A percentile compares a stretch with the other conserved stretches of the same genome.
Evolutionary conservation across 2,888 invertebrate genomes (phyloP).

Genomic region (Epirrhoe tristata): DNA sequence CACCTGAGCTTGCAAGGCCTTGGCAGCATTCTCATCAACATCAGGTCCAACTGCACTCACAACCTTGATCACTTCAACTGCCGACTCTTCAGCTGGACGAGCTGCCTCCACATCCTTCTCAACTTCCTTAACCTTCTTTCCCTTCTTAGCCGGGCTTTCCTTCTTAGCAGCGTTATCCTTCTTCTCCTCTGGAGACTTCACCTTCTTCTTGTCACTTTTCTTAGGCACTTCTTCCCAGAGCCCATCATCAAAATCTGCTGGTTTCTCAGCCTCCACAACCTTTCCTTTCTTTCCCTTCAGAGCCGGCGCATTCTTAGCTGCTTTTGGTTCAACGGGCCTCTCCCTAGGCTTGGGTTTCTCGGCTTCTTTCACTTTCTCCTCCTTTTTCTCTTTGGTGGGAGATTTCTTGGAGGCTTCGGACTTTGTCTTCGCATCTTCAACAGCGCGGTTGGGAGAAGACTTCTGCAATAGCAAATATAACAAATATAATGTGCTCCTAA

Average conservation of each 20-base stretch:
- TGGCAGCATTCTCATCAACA: constrained; percentile 73
- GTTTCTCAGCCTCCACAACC: constrained; percentile 86
- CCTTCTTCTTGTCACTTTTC: constrained; percentile 90
- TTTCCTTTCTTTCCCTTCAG: constrained; percentile 87
- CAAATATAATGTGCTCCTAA: not conserved
- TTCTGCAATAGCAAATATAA: constrained; percentile 71
- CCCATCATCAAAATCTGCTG: constrained; percentile 90
- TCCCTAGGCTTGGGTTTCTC: constrained; percentile 81
- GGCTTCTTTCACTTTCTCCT: constrained; percentile 82
- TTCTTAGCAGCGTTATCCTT: constrained; percentile 59
- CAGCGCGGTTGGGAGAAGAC: constrained; percentile 87
- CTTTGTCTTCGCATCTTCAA: constrained; percentile 84
- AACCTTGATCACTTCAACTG: constrained; percentile 76
- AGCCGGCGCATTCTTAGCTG: constrained; percentile 69
- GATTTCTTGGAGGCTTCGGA: constrained; percentile 86
- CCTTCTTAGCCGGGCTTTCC: constrained; percentile 80
- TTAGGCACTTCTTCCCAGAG: constrained; percentile 90
- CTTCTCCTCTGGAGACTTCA: constrained; percentile 86
- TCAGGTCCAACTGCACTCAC: constrained; percentile 74
- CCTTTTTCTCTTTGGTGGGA: constrained; percentile 83
- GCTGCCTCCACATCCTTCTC: constrained; percentile 67
- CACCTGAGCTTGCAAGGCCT: constrained; percentile 77
- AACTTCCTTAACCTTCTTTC: constrained; percentile 78
- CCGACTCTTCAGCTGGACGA: constrained; percentile 55
- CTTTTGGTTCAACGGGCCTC: constrained; percentile 66